Evolutionary conservation across 2,888 invertebrate genomes (phyloP), one percentile per base, ranked within the genome.

Genomic region (Drosophila buzzatii): DNA sequence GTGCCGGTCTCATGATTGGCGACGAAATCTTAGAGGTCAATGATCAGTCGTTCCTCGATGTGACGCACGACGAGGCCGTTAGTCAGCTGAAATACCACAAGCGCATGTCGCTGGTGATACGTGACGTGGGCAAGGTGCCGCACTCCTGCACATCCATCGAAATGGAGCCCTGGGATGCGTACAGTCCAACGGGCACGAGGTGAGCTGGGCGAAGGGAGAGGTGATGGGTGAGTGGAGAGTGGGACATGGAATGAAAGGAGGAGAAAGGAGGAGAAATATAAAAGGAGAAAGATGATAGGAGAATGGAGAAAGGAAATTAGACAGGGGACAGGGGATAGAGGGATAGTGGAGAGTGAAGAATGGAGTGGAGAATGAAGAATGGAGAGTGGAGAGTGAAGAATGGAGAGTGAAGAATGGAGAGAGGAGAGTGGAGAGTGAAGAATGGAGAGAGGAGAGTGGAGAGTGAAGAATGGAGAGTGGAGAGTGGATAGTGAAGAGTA

Each of bases 1-100:
- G 97, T 91, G 96, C 97, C 70, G 98, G 98, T 51, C 95, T 98
- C 39, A 95, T 97, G 96, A 97, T 98, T 70, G 99, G 99, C 27
- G 98, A 99, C 93, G 98, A 99, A 94, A 98, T 99, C 85, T 94
- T 98, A 80, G 98, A 98, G 93, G 98, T 98, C 79, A 99, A 99
- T 93, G 97, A 97, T 66, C 97, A 97, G 93, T 98, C 97, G 85
- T 98, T 98, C 94, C 95, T 97, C 91, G 97, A 98, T 92, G 97
- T 98, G 89, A 97, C 97, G 23, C 98, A 99, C 93, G 97, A 98
- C 92, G 98, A 98, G 92, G 98, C 98, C 51, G 98, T 98, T 61
- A 96, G 96, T 70, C 96, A 98, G 93, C 95, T 99, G 72, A 98
- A 98, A 94, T 97, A 97, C 91, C 97, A 97, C 93, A 97, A 97